A percentile compares a stretch with the other conserved stretches of the same genome.
These are phyloP conservation scores for Bucorvus abyssinicus DNA, from an alignment of 2,797 vertebrate species.

Conservation along the genomic window DNA sequence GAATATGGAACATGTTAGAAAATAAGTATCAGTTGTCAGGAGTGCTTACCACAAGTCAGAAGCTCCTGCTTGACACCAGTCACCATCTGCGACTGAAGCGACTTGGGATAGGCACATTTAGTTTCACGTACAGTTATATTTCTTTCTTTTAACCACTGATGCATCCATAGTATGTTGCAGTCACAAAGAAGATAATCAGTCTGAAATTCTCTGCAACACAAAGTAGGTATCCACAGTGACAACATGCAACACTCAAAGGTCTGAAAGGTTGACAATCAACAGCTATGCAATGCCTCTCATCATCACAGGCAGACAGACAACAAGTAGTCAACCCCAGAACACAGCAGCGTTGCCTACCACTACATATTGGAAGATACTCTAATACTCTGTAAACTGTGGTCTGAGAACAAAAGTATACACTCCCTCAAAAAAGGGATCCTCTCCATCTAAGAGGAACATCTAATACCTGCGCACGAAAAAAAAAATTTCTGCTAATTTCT, in stretches of 20 bases:
- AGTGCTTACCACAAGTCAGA: constrained; percentile 89
- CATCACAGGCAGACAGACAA: neutral
- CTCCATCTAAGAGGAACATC: neutral
- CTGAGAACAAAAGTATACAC: neutral
- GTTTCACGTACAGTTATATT: constrained; percentile 89
- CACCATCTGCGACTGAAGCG: constrained; percentile 86
- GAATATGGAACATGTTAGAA: neutral
- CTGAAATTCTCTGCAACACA: constrained; percentile 88
- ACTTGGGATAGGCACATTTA: constrained; percentile 90
- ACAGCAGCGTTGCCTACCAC: neutral
- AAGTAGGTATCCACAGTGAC: neutral
- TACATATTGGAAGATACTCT: neutral
- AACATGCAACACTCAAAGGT: neutral
- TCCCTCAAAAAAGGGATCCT: neutral
- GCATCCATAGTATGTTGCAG: constrained; percentile 94
- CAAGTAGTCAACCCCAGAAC: neutral
- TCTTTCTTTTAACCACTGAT: constrained; percentile 88
- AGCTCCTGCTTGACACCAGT: constrained; percentile 84
- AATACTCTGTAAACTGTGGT: neutral
- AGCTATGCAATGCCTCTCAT: neutral
- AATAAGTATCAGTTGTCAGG: neutral
- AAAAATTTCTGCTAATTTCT: neutral
- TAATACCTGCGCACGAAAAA: neutral
- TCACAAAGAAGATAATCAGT: constrained; percentile 93
- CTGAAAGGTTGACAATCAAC: neutral